Conservation (phyloP, 1,140 invertebrate genomes). For the Bicyclus anynana region DNA sequence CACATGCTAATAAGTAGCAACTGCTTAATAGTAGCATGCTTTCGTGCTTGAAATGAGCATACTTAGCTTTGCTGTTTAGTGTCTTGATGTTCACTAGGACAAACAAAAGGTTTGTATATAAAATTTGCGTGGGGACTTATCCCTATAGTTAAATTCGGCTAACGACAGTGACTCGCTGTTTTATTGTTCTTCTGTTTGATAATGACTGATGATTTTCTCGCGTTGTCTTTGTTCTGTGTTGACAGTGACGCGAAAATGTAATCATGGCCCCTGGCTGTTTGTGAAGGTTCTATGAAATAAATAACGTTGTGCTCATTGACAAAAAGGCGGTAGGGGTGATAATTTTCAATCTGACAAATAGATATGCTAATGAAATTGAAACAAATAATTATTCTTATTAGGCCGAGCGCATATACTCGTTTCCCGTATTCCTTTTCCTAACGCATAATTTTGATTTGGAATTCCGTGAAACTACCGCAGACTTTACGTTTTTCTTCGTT, state of each 20-base stretch:
- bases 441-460: too few species aligned
- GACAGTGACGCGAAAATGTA: conserved; percentile 67
- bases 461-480: too few species aligned
- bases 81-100: background rate
- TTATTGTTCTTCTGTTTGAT: conserved; percentile 64
- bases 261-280: conserved; percentile 45
- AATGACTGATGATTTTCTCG: conserved; percentile 65
- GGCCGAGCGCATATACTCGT: too few species aligned
- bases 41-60: too few species aligned
- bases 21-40: too few species aligned
- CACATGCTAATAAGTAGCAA: too few species aligned
- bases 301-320: conserved; percentile 54
- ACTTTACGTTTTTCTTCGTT: too few species aligned
- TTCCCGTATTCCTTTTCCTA: too few species aligned
- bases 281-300: conserved; percentile 41
- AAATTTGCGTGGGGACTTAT: conserved; percentile 34
- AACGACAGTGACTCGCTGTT: conserved; percentile 65
- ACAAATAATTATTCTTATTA: background rate
- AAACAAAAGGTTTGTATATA: conserved; percentile 4
- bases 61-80: too few species aligned
- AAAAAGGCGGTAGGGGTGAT: conserved; percentile 9
- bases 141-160: conserved; percentile 27
- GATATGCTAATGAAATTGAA: background rate
- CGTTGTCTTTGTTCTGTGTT: conserved; percentile 65
- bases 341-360: background rate